These are phyloP conservation scores for Propithecus coquereli DNA, from an alignment of 2,113 vertebrate genomes.

Conservation along the genomic window DNA sequence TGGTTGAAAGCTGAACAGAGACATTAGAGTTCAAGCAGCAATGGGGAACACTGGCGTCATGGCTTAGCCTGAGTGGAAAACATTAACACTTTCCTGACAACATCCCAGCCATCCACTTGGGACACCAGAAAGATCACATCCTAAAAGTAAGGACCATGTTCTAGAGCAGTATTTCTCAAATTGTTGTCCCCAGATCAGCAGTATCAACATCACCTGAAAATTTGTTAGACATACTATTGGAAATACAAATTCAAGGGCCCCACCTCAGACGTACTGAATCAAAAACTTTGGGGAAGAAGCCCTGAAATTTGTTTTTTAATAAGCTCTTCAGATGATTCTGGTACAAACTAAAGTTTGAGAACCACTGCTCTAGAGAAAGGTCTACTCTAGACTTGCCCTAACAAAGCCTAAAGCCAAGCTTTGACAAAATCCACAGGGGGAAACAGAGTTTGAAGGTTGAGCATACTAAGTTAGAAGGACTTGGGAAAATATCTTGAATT, in stretches of 20 bases:
- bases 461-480: background rate
- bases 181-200: background rate
- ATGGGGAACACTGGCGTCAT: background rate
- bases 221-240: background rate
- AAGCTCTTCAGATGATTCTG: background rate
- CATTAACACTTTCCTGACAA: background rate
- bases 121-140: background rate
- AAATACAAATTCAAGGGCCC: background rate
- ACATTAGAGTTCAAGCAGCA: background rate
- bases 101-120: background rate
- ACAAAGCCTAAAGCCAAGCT: background rate
- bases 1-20: background rate
- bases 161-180: background rate
- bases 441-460: background rate
- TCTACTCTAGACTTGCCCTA: background rate
- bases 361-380: background rate
- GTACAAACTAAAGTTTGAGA: background rate
- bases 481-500: background rate
- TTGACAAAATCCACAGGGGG: background rate
- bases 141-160: background rate
- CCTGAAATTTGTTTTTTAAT: background rate
- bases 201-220: background rate
- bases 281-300: background rate
- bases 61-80: background rate
- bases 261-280: background rate